Percentiles rank a stretch among this genome's conserved stretches.
Conservation (phyloP, 2,113 vertebrate genomes). For the Vanacampus margaritifer region DNA sequence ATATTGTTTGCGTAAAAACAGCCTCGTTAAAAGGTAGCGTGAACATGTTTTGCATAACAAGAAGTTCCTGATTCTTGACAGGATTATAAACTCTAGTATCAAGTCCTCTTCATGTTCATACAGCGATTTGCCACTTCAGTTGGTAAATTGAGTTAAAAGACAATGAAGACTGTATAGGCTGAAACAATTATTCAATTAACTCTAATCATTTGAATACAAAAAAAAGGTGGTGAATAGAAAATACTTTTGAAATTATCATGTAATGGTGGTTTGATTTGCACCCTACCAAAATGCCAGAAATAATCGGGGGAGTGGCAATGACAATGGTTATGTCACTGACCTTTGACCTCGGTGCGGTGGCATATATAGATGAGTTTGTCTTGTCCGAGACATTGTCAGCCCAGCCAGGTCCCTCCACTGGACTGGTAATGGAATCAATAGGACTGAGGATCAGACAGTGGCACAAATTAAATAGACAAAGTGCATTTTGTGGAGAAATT, state of each 20-base stretch:
- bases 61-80: neutral
- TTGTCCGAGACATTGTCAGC: neutral
- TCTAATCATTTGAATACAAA: too few relatives aligned
- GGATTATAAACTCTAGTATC: neutral
- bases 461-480: neutral
- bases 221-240: too few relatives aligned
- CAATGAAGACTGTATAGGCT: too few relatives aligned
- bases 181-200: too few relatives aligned
- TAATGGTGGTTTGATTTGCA: neutral
- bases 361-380: conserved; percentile 39
- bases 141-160: neutral
- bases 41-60: conserved; percentile 3
- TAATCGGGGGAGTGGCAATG: neutral
- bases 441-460: conserved; percentile 32
- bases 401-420: conserved; percentile 5
- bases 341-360: conserved; percentile 62
- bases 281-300: neutral
- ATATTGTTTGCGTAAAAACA: neutral
- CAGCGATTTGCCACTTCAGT: neutral
- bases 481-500: too few relatives aligned
- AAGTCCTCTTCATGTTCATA: neutral
- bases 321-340: conserved; percentile 44
- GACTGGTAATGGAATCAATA: conserved; percentile 8
- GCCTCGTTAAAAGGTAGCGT: neutral
- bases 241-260: neutral